Base-by-base conservation (phyloP, 2,888 invertebrate species). In the Epiblema foenella region DNA sequence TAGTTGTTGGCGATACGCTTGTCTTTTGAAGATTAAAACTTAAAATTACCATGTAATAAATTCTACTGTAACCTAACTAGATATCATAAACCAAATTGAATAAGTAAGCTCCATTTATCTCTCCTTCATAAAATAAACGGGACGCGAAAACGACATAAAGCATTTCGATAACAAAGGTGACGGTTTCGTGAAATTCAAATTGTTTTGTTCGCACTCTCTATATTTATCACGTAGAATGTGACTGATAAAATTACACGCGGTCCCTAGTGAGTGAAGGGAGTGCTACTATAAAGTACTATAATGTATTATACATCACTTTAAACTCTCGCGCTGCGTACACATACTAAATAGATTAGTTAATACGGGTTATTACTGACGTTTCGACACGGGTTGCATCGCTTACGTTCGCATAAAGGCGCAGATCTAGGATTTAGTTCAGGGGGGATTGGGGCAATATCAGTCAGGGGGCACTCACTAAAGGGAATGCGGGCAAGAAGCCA, bases 151-250 rank as follows among this genome's bases (percentile, higher is more conserved):
- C 52, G 52, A 49, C 68, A 68, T 68, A 65, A 70, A 70, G 65
- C 65, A 51, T 49, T 66, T 60, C 60, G 65, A 70, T 70, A 70
- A 70, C 70, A 70, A 66, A 70, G 52, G 70, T 70, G 65, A 59
- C 54, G 65, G 60, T 70, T 70, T 66, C 42, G 59, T 46, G 46
- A 56, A 62, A 68, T 46, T 70, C 46, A 54, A 66, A 70, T 60
- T 59, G 65, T 54, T 60, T 69, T 69, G 64, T 69, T 69, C 64
- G 39, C 51, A 17, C 11, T 59, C 54, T 64, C 65, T 29, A 20
- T 51, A 60, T 70, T 70, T 66, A 70, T 66, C 59, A 20, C 39
- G 17, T 54, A 66, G 59, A 60, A 37, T n/a, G 54, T 29, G 52
- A 59, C 65, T 70, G 60, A 60, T 66, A 60, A 59, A 59, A 70